Evolutionary conservation across 2,113 vertebrate genomes (phyloP), one percentile per base, ranked within the genome.

Genomic region (Marmota flaviventris): DNA sequence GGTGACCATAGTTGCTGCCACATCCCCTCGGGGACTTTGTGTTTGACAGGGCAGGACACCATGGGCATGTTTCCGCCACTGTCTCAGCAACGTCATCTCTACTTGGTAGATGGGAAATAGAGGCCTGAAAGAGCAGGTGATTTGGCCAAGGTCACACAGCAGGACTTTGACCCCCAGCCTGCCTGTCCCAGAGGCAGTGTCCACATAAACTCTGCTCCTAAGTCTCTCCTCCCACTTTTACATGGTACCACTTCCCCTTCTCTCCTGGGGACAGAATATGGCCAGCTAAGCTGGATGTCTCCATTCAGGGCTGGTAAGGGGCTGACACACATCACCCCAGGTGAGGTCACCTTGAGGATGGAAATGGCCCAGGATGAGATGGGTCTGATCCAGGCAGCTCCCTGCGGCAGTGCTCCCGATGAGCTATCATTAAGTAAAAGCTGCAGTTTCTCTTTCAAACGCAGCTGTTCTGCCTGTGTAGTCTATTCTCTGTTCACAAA

Each of bases 21-120:
- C n/a, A 7, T 3, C 3, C 24, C 8, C 20, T 42, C 42, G 32
- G 0, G 1, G 8, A 16, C 5, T 29, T 5, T 5, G 27, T 0
- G 1, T 1, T 27, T 29, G 1, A 13, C 22, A 24, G 6, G 1
- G 29, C 29, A 45, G 42, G 39, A 29, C 3, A 5, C 34, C 27
- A 34, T 63, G 61, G 42, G 24, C 27, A 5, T 8, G 22, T 56
- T 17, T 3, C 42, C 0, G 51, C 51, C 4, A 1, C 12, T 22
- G 16, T 8, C 45, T 51, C 13, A 2, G 5, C 32, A 22, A 39
- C 39, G 39, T 11, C 58, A 45, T 27, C 65, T 39, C 61, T 22
- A 34, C 25, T 17, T 5, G 25, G 63, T 24, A 42, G 67, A 67
- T 7, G 32, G 65, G 58, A 89, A 65, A 13, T 4, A 10, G 42